Percentiles rank a stretch among this genome's conserved stretches.
These are phyloP conservation scores for Rhagoletis pomonella DNA, from an alignment of 1,140 invertebrate species.

Conservation along the genomic window DNA sequence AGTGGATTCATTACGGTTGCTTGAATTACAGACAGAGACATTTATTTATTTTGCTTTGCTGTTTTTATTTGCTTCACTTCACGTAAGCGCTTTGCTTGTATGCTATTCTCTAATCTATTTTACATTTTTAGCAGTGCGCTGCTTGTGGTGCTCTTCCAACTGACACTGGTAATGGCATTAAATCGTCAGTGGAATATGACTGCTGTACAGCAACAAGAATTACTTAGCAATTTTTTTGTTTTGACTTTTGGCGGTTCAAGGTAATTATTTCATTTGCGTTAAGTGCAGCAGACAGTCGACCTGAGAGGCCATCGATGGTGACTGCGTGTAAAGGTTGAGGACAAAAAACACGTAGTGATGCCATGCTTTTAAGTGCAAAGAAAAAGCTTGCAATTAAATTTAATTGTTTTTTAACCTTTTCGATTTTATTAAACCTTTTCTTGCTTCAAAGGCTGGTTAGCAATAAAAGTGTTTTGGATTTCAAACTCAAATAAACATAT, in stretches of 20 bases:
- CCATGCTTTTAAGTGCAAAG: too few species aligned
- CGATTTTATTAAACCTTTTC: neutral
- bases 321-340: neutral
- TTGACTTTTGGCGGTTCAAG: constrained; percentile 1
- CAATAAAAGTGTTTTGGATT: too few species aligned
- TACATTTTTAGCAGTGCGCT: neutral
- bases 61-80: neutral
- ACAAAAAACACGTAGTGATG: neutral
- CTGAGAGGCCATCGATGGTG: neutral
- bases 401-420: neutral
- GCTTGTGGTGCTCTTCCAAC: neutral
- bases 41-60: neutral
- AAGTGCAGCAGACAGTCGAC: constrained; percentile 20
- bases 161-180: constrained; percentile 34
- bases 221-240: neutral
- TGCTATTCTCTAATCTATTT: neutral
- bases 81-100: neutral
- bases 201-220: neutral
- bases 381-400: neutral
- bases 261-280: constrained; percentile 24
- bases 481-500: too few species aligned
- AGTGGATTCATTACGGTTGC: constrained; percentile 25
- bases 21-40: constrained; percentile 5
- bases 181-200: neutral
- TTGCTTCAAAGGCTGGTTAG: neutral